phyloP scores from a whole-genome alignment of 53 echinoderm and acorn worm species.

The Zoroaster sp. region DNA sequence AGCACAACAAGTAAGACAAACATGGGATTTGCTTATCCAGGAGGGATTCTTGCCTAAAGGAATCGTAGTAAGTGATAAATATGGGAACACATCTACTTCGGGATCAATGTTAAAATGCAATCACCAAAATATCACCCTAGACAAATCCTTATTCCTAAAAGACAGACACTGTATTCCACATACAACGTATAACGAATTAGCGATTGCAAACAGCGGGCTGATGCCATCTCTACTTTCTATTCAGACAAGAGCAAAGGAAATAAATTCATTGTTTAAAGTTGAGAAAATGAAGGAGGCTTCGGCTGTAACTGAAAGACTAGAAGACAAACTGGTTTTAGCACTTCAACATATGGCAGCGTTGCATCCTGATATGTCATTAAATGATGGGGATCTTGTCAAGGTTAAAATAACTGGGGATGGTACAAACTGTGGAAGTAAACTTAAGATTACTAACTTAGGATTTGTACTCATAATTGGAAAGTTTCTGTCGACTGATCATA shows the following conservation, averaged over 20 bases:
- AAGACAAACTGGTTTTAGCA: no score
- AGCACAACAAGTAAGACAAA: neutral
- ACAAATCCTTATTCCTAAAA: neutral
- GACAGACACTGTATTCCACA: neutral
- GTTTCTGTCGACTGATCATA: conserved; percentile 6
- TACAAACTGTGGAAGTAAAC: neutral
- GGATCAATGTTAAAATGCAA: neutral
- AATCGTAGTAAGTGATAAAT: neutral
- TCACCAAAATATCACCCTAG: neutral
- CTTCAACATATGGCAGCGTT: no score
- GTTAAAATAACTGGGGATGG: conserved; percentile 50
- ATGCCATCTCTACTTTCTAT: no score
- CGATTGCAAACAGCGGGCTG: no score
- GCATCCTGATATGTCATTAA: no score
- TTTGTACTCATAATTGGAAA: neutral
- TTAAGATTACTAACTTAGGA: neutral
- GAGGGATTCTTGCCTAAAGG: neutral
- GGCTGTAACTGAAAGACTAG: no score
- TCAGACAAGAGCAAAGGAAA: no score
- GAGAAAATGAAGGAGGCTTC: no score
- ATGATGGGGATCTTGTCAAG: neutral
- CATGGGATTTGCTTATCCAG: neutral
- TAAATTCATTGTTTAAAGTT: no score
- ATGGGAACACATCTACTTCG: neutral
- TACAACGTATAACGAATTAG: no score